Base-by-base conservation (phyloP, 1,140 invertebrate genomes). In the Tetragonula clypearis region DNA sequence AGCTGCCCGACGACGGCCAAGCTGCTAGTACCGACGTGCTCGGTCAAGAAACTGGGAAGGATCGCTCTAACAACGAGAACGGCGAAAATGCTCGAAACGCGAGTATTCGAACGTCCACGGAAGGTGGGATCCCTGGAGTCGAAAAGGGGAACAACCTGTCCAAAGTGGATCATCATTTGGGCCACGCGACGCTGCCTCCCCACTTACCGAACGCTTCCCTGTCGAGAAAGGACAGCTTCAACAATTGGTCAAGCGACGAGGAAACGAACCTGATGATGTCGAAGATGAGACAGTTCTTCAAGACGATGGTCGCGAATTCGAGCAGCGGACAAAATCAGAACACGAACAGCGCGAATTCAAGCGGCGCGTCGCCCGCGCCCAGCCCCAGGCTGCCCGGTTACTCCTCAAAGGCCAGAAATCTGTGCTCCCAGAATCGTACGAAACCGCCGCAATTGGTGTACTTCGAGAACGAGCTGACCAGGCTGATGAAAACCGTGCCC, bases 231-330 rank as follows among this genome's bases (percentile, higher is more conserved):
- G 98, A 98, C 92, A 98, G 97, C 91, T 98, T 98, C 93, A 98
- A 98, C 92, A 98, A 98, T 90, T 98, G 98, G 98, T 98, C 97
- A 69, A 98, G 98, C 0, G 98, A 98, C 92, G 98, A 98, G 92
- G 98, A 98, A 94, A 98, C 98, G 1, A 99, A 99, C 93, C 93
- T 98, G 15, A 98, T 99, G 98, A 98, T 99, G 98, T 98, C 97
- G 17, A 98, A 98, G 95, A 98, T 98, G 97, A 95, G 98, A 8
- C 97, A 98, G 87, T 98, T 98, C 92, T 98, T 98, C 93, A 98
- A 98, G 93, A 98, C 97, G 41, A 97, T 98, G 95, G 96, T 98
- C 2, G 97, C 96, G 2, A 96, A 96, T 66, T 96, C 96, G 35
- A 35, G 35, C 0, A 95, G 96, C 91, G 96, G 96, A 0, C 95